phyloP scores from a whole-genome alignment of 1,140 invertebrate species.

The Heliconius nattereri region DNA sequence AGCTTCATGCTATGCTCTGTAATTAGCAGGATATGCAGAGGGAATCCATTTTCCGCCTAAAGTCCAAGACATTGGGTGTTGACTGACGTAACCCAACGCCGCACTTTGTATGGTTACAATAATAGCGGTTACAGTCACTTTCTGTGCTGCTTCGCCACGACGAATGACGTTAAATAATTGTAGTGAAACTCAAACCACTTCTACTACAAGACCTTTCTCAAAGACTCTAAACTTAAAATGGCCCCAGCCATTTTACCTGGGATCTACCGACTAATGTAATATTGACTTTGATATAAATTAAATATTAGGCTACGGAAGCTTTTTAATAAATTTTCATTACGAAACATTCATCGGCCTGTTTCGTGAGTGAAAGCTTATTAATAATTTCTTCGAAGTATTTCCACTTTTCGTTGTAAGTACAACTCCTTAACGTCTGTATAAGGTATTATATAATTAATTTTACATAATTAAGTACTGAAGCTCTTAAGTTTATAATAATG shows the following conservation, averaged over 20 bases:
- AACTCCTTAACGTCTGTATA: not conserved
- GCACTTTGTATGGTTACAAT: not conserved
- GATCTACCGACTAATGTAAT: conserved; percentile 26
- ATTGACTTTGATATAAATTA: conserved; percentile 33
- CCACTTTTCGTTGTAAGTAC: conserved; percentile 14
- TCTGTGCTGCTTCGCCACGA: fast-evolving
- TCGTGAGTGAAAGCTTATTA: conserved; percentile 19
- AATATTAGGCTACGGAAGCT: conserved; percentile 27
- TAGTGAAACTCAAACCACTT: conserved; percentile 3
- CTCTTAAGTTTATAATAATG: not conserved
- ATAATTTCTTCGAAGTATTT: conserved; percentile 17
- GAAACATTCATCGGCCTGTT: conserved; percentile 21
- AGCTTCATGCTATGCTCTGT: not conserved
- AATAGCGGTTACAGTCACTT: not conserved
- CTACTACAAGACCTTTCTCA: not conserved
- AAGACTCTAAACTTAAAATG: conserved; percentile 23
- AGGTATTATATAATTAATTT: conserved; percentile 17
- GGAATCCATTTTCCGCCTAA: not conserved
- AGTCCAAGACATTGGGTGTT: not conserved
- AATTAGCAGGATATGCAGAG: not conserved
- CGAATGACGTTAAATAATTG: not conserved
- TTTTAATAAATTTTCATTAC: conserved; percentile 32
- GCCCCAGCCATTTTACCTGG: conserved; percentile 13
- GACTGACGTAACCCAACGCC: not conserved
- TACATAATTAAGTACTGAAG: conserved; percentile 7